These are phyloP conservation scores for Chitala chitala DNA, from an alignment of 2,113 vertebrate species.

Conservation along the genomic window DNA sequence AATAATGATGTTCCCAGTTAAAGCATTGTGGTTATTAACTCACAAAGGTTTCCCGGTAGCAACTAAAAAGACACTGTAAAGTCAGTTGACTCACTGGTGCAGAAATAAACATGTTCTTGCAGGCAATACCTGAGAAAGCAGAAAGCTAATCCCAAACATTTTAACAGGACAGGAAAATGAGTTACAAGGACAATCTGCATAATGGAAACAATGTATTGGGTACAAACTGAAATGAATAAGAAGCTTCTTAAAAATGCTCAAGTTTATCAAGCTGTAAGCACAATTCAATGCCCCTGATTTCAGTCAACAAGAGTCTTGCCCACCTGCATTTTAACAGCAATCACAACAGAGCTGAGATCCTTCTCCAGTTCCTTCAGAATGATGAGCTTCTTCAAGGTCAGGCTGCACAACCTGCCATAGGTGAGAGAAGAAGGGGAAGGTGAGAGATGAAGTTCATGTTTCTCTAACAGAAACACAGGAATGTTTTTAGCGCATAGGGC, in stretches of 20 bases:
- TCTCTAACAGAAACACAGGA: neutral
- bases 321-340: slow-evolving; percentile 70
- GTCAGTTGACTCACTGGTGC: neutral
- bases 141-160: no score
- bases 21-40: neutral
- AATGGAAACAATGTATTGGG: no score
- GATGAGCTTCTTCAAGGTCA: slow-evolving; percentile 77
- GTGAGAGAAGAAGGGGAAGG: neutral
- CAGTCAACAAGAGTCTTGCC: slow-evolving; percentile 10
- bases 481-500: no score
- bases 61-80: neutral
- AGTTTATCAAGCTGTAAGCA: neutral
- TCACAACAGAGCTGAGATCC: slow-evolving; percentile 73
- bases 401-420: slow-evolving; percentile 70
- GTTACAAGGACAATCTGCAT: no score
- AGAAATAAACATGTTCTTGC: neutral
- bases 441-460: slow-evolving; percentile 8
- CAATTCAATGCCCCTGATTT: neutral
- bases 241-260: no score
- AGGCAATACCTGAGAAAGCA: no score
- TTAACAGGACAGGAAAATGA: no score
- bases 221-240: no score
- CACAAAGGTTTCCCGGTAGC: neutral
- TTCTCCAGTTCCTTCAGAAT: slow-evolving; percentile 76
- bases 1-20: neutral